Evolutionary conservation across 1,140 invertebrate species (phyloP).

Genomic region (Drosophila tani): DNA sequence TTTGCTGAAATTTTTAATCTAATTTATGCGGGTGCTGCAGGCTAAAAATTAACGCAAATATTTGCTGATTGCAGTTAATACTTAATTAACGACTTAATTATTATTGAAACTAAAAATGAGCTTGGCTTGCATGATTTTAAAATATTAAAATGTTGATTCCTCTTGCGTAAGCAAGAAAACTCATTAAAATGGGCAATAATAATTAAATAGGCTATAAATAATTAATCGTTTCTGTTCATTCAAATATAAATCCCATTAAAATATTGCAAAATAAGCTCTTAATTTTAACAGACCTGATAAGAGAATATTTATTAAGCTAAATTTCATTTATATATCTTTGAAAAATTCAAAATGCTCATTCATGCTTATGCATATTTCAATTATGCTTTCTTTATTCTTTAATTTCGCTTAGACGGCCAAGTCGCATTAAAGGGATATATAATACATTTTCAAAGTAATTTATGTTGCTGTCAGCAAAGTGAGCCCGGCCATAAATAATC

Average conservation of each 20-base stretch:
- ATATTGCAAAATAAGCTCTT: background rate
- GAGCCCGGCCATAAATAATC: slow-evolving; percentile 35
- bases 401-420: background rate
- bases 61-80: background rate
- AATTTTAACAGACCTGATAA: background rate
- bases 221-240: background rate
- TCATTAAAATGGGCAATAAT: background rate
- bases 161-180: too few species aligned
- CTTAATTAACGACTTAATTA: background rate
- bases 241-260: background rate
- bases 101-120: background rate
- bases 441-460: slow-evolving; percentile 28
- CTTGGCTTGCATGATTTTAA: too few species aligned
- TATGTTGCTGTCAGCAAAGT: slow-evolving; percentile 25
- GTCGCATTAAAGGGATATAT: slow-evolving; percentile 12
- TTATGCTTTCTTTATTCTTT: slow-evolving; percentile 5
- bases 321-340: background rate
- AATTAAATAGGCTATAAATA: background rate
- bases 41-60: background rate
- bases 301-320: background rate
- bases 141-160: too few species aligned
- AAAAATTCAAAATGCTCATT: background rate
- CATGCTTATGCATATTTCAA: slow-evolving; percentile 5
- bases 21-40: background rate
- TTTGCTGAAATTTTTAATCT: background rate